Evolutionary conservation across 1,140 invertebrate species (phyloP), one percentile per base, ranked within the genome.

Genomic region (Onthophagus taurus): DNA sequence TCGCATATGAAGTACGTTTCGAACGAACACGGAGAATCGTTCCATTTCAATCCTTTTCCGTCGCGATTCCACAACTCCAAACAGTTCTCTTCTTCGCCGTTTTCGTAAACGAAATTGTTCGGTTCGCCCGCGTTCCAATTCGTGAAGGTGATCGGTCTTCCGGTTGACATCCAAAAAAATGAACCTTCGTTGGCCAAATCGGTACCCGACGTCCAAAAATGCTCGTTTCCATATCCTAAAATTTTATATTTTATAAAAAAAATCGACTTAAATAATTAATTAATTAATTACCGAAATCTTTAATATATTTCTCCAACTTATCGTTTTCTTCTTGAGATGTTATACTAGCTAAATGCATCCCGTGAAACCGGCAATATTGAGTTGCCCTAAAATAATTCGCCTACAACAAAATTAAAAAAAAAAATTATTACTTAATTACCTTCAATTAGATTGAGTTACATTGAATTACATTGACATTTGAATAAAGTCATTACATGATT

Each of bases 91-190:
- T 90, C 85, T 66, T 92, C 88, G 0, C 87, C 87, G 56, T 91
- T 91, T 66, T 91, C 89, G 65, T 92, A 92, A 57, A 84, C 76
- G 72, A 89, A 89, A 68, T 90, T 90, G 65, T 90, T 90, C 0
- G 87, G 86, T 59, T 90, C 86, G 4, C 86, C 89, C 6, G 87
- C 83, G 66, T 91, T 91, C 88, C 87, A 91, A 63, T 92, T 92
- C 45, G 86, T 88, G 66, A 86, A 92, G 19, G 85, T 89, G 20
- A 91, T 76, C 4, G 88, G 87, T 44, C 83, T 71, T 8, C 89
- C 89, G 45, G 82, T 90, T 5, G 87, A 81, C 84, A 91, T 88
- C 88, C 89, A 91, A 71, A 90, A 90, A 72, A 89, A 91, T 41
- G 75, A 79, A 4, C 87, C 87, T 59, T 92, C 87, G 54, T 90